Percentiles rank a stretch among this genome's conserved stretches.
Conservation (phyloP, 2,113 vertebrate genomes). For the Menidia beryllina region DNA sequence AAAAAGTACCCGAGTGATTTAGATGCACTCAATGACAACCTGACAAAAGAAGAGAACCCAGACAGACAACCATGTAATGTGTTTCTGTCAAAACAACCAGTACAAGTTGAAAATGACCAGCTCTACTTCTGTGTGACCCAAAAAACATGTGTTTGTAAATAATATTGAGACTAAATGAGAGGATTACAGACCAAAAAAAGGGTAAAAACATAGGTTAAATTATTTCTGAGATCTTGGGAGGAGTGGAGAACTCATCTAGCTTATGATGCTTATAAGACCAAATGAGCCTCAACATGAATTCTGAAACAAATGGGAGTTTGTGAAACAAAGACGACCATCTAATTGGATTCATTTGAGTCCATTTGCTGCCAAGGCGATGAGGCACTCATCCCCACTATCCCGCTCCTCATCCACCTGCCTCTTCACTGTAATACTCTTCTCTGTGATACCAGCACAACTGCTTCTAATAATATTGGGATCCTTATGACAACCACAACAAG, state of each 20-base stretch:
- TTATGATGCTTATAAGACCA: conserved; percentile 41
- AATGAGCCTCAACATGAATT: conserved; percentile 59
- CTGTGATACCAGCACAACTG: conserved; percentile 46
- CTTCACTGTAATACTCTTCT: conserved; percentile 45
- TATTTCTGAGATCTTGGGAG: conserved; percentile 23
- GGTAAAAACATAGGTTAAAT: too few relatives aligned
- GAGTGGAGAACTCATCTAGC: conserved; percentile 22
- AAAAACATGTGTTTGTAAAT: not conserved
- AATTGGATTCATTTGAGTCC: conserved; percentile 71
- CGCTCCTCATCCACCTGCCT: conserved; percentile 53
- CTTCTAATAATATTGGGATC: conserved; percentile 54
- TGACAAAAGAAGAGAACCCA: too few relatives aligned
- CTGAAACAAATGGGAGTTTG: conserved; percentile 62
- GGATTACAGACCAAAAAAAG: not conserved
- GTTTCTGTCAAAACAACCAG: too few relatives aligned
- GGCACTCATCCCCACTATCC: conserved; percentile 50
- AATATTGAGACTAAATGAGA: not conserved
- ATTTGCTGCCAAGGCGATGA: conserved; percentile 67
- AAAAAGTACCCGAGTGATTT: too few relatives aligned
- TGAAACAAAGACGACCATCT: conserved; percentile 56
- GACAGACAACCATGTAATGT: too few relatives aligned
- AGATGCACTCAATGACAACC: too few relatives aligned
- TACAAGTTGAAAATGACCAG: too few relatives aligned
- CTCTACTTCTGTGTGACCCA: too few relatives aligned
- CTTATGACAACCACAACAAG: conserved; percentile 67